A percentile compares a stretch with the other conserved stretches of the same genome.
Evolutionary conservation across 2,113 vertebrate genomes (phyloP).

Genomic region (Synchiropus splendidus): DNA sequence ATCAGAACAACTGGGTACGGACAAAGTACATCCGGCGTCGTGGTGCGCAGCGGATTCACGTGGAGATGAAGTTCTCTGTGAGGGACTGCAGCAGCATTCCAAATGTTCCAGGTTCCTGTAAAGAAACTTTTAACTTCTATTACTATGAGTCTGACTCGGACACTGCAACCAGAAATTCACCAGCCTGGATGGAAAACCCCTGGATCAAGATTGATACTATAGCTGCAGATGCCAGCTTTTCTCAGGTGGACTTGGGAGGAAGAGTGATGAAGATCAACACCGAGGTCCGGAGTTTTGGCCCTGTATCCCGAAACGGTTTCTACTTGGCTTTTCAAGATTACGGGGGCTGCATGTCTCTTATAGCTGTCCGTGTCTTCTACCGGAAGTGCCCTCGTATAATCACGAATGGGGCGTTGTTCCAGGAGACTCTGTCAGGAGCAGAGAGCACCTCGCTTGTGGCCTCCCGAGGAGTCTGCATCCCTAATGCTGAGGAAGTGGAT

Average conservation of each 20-base stretch:
- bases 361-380: constrained; percentile 92
- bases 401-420: constrained; percentile 87
- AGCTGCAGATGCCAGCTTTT: constrained; percentile 93
- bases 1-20: constrained; percentile 98
- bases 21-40: constrained; percentile 91
- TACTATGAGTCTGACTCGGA: constrained; percentile 89
- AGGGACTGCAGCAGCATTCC: constrained; percentile 98
- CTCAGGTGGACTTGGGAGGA: constrained; percentile 90
- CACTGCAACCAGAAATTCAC: constrained; percentile 81
- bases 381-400: constrained; percentile 88
- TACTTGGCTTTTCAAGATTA: constrained; percentile 99
- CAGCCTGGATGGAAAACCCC: constrained; percentile 96
- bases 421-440: constrained; percentile 88
- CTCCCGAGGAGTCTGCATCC: constrained; percentile 83
- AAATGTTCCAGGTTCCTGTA: constrained; percentile 92
- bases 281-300: constrained; percentile 91
- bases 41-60: constrained; percentile 88
- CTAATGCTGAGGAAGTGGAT: constrained; percentile 91
- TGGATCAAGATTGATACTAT: constrained; percentile 98
- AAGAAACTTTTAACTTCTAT: constrained; percentile 98
- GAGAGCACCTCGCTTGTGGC: constrained; percentile 95
- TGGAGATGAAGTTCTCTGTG: constrained; percentile 99
- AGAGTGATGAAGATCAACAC: constrained; percentile 99
- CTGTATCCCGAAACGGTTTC: constrained; percentile 86
- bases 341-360: constrained; percentile 95